Evolutionary conservation across 2,113 vertebrate genomes (phyloP).

Genomic region (Phycodurus eques): DNA sequence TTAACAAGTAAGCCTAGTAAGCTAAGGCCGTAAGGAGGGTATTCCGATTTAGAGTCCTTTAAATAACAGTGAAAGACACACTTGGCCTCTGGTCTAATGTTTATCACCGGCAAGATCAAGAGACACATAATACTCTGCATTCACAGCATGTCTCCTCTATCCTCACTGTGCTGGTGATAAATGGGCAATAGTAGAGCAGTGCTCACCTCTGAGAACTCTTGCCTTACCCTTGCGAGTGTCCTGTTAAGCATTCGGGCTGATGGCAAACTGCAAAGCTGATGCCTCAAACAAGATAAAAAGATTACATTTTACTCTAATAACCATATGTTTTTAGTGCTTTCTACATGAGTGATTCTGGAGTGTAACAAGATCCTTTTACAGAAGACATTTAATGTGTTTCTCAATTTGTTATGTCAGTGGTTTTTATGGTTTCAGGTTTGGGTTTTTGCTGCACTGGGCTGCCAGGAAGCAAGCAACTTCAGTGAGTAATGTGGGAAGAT

Average conservation of each 20-base stretch:
- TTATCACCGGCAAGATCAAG: constrained; percentile 62
- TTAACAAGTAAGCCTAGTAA: constrained; percentile 38
- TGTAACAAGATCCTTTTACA: constrained; percentile 13
- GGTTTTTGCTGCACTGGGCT: constrained; percentile 25
- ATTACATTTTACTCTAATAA: constrained; percentile 18
- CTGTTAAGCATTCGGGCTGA: constrained; percentile 64
- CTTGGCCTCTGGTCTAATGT: constrained; percentile 64
- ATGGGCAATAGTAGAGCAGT: constrained; percentile 56
- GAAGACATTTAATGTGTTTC: neutral
- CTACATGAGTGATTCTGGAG: neutral
- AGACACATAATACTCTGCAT: constrained; percentile 66
- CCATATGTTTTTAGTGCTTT: constrained; percentile 9
- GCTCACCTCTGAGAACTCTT: constrained; percentile 65
- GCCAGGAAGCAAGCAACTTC: constrained; percentile 30
- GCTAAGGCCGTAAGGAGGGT: constrained; percentile 31
- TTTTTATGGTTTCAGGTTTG: constrained; percentile 6
- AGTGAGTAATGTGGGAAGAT: constrained; percentile 34
- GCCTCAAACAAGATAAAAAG: constrained; percentile 17
- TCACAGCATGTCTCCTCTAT: constrained; percentile 57
- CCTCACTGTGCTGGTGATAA: constrained; percentile 62
- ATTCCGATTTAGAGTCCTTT: constrained; percentile 56
- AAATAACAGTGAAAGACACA: constrained; percentile 61
- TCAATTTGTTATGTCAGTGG: neutral
- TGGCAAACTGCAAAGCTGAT: constrained; percentile 43
- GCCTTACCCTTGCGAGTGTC: constrained; percentile 66